A percentile compares a stretch with the other conserved stretches of the same genome.
phyloP scores from a whole-genome alignment of 2,797 vertebrate genomes.

The Cuniculus paca region DNA sequence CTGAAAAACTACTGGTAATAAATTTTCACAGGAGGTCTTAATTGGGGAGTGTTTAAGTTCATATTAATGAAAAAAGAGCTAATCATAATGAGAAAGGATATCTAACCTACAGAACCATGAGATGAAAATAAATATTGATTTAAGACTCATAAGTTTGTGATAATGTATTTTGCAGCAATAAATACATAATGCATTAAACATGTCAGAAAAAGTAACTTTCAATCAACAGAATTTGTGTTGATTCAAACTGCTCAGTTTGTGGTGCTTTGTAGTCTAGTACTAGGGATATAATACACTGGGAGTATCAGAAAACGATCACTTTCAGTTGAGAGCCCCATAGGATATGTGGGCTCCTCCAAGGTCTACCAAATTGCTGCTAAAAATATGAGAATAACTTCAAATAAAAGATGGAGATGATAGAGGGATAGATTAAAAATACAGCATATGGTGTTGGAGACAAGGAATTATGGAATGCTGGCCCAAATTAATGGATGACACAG shows the following conservation, averaged over 20 bases:
- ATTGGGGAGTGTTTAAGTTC: background rate
- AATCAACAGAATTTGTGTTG: background rate
- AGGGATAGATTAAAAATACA: background rate
- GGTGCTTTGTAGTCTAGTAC: background rate
- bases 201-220: background rate
- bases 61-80: background rate
- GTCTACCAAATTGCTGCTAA: background rate
- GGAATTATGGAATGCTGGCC: background rate
- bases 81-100: background rate
- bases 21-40: background rate
- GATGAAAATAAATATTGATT: background rate
- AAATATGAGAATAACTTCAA: background rate
- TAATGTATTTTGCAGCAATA: background rate
- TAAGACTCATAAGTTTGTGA: background rate
- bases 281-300: background rate
- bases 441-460: background rate
- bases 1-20: background rate
- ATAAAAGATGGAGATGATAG: background rate
- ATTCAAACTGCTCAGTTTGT: conserved; percentile 8
- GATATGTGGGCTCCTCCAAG: background rate
- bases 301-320: background rate
- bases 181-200: background rate
- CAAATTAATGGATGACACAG: background rate
- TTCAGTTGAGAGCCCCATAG: background rate
- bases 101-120: background rate